Base-by-base conservation (phyloP, 2,797 vertebrate species). In the Moxostoma hubbsi region DNA sequence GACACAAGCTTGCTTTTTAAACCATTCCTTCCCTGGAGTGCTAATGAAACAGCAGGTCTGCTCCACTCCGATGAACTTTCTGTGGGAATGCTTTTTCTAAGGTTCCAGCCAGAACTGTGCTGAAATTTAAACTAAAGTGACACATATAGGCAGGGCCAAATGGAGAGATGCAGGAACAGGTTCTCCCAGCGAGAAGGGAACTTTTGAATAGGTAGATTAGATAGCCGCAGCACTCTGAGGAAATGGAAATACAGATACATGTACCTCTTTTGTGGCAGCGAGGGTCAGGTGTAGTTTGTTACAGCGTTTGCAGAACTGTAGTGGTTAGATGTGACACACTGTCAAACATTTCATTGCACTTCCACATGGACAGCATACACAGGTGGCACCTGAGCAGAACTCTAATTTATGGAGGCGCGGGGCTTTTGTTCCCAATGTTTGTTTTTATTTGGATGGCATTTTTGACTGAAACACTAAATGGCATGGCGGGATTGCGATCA, bases 41-140 rank as follows among this genome's bases (percentile, higher is more conserved):
- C 88, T 91, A 91, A 93, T 90, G 89, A 90, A 87, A 90, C 87
- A 81, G 87, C 85, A 81, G 88, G 84, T 84, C 82, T 79, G 81
- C 82, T 82, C 73, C 77, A 68, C 75, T 82, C 69, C 61, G 83
- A 81, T 73, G 81, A 87, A 85, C 82, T 87, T 87, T 86, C 87
- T 2, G 50, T 77, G 45, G 87, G 89, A 87, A 83, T 74, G 83
- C 80, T 67, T 84, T 85, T 83, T 84, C 46, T 74, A 13, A n/a
- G 79, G 83, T 90, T 84, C 83, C 84, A 82, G 73, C 83, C 84
- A 82, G 73, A 84, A 83, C 86, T 85, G 84, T 81, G 15, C 85
- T 90, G 85, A 89, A 92, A 90, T 85, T 82, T 92, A 93, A 94
- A 89, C 89, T 85, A 83, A 93, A 93, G 90, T 91, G 91, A 93